phyloP scores from a whole-genome alignment of 35 echinoderm and acorn worm species.

The Ophioderma brevispina region DNA sequence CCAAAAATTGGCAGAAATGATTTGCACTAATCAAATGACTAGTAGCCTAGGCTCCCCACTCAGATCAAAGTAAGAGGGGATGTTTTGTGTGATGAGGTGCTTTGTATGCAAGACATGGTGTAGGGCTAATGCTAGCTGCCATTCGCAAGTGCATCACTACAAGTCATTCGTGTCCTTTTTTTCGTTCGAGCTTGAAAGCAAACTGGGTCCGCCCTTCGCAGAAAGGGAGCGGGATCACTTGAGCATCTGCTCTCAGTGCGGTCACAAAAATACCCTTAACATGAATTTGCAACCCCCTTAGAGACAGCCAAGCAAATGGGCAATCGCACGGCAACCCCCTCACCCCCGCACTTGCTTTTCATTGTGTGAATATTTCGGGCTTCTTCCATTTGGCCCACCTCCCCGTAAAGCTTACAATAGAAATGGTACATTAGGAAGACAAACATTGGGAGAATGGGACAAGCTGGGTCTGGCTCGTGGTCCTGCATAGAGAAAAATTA shows the following conservation, averaged over 20 bases:
- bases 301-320: not conserved
- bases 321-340: conserved; percentile 16
- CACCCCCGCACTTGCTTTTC: not conserved
- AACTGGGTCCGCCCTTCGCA: not conserved
- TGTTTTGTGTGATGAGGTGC: not conserved
- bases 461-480: conserved; percentile 36
- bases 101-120: not conserved
- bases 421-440: conserved; percentile 57
- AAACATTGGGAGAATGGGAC: conserved; percentile 32
- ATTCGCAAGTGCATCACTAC: not conserved
- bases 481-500: conserved; percentile 27
- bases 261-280: conserved; percentile 17
- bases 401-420: conserved; percentile 25
- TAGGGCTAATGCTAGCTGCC: conserved; percentile 2
- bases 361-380: not conserved
- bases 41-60: not conserved
- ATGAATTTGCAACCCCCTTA: conserved; percentile 28
- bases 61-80: not conserved
- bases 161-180: not conserved
- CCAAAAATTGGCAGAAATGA: conserved; percentile 1
- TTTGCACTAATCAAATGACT: not conserved
- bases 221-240: not conserved
- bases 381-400: not conserved
- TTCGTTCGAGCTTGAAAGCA: conserved; percentile 9
- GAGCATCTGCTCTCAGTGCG: not conserved